A percentile compares a stretch with the other conserved stretches of the same genome.
Conservation (phyloP, 35 echinoderm and acorn worm species). For the Amphiura filiformis region DNA sequence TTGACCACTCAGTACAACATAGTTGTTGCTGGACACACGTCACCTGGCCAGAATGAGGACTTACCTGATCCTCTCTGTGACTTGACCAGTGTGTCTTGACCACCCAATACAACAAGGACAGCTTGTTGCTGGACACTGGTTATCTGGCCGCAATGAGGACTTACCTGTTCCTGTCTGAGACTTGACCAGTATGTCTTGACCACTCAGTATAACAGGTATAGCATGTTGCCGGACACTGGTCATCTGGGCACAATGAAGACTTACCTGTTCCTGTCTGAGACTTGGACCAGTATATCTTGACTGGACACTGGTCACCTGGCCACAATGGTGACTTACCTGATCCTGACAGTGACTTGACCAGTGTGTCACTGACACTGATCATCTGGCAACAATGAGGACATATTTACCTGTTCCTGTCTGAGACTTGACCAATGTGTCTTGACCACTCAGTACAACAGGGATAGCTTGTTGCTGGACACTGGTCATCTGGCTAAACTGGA, state of each 20-base stretch:
- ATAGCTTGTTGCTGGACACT: constrained; percentile 82
- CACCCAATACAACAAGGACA: constrained; percentile 64
- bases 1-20: constrained; percentile 64
- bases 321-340: constrained; percentile 26
- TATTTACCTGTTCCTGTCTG: constrained; percentile 92
- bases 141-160: too few relatives aligned
- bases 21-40: constrained; percentile 77
- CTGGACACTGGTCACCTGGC: constrained; percentile 80
- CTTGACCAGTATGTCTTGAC: constrained; percentile 73
- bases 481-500: constrained; percentile 80
- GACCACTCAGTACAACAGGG: constrained; percentile 56
- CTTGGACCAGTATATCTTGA: constrained; percentile 75
- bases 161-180: constrained; percentile 97
- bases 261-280: constrained; percentile 98
- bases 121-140: constrained; percentile 37
- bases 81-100: constrained; percentile 74
- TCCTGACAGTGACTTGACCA: constrained; percentile 96
- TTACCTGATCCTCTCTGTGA: constrained; percentile 97
- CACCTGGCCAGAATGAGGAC: constrained; percentile 15
- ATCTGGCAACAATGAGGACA: too few relatives aligned
- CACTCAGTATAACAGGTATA: constrained; percentile 70
- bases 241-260: constrained; percentile 20
- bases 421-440: constrained; percentile 87
- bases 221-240: constrained; percentile 75
- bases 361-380: constrained; percentile 53